Evolutionary conservation across 2,888 invertebrate genomes (phyloP).

Genomic region (Archips xylosteana): DNA sequence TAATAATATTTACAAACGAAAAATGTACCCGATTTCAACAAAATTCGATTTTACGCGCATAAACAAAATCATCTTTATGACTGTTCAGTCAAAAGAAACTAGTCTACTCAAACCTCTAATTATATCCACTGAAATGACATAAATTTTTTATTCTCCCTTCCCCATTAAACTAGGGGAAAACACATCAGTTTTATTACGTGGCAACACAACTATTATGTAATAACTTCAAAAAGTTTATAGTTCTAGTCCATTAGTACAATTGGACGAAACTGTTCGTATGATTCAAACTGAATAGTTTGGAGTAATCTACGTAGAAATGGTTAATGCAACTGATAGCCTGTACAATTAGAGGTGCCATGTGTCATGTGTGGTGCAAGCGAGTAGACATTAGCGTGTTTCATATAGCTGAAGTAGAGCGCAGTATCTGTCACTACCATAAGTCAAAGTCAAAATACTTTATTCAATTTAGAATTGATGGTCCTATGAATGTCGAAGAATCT

Average conservation of each 20-base stretch:
- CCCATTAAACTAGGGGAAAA: not conserved
- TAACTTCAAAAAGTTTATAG: conserved; percentile 11
- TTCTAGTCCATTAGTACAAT: conserved; percentile 26
- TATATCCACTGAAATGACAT: not conserved
- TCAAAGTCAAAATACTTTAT: too few species aligned
- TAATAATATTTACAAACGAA: too few species aligned
- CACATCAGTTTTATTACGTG: conserved; percentile 1
- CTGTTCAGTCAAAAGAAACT: not conserved
- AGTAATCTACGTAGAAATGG: conserved; percentile 27
- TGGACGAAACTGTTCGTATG: conserved; percentile 39
- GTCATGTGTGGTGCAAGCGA: conserved; percentile 19
- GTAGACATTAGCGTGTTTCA: not conserved
- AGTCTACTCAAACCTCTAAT: not conserved
- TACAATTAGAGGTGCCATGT: conserved; percentile 38
- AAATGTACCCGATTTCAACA: too few species aligned
- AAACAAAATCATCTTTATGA: too few species aligned
- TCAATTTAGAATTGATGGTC: too few species aligned
- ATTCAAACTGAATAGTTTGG: conserved; percentile 26
- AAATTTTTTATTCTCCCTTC: conserved; percentile 19
- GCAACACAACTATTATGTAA: conserved; percentile 1
- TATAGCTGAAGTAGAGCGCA: too few species aligned
- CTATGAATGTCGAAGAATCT: too few species aligned
- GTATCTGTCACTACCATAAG: too few species aligned
- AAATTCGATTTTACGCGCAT: too few species aligned
- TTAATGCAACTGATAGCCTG: conserved; percentile 37